Conservation (phyloP, 1,140 invertebrate genomes). For the Ephestia elutella region DNA sequence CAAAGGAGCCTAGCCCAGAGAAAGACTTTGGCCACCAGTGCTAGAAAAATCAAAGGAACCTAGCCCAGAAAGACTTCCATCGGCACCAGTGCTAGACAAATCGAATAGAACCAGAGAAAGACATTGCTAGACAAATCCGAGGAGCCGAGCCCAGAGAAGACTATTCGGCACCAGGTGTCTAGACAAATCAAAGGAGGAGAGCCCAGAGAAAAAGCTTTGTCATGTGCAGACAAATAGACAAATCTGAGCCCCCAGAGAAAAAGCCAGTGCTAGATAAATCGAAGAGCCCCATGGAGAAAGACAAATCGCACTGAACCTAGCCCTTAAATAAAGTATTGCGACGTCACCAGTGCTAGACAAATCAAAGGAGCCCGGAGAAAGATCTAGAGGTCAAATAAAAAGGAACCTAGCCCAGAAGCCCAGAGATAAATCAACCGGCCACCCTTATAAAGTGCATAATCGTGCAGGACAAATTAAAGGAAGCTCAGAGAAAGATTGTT, state of each 20-base stretch:
- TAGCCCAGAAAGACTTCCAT: too few relatives aligned
- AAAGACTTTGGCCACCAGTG: constrained; percentile 9
- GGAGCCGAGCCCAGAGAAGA: constrained; percentile 14
- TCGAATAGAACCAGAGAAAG: background rate
- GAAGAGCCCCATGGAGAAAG: too few relatives aligned
- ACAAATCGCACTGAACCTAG: too few relatives aligned
- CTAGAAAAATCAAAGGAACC: background rate
- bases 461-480: too few relatives aligned
- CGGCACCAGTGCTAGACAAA: background rate
- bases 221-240: too few relatives aligned
- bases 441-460: too few relatives aligned
- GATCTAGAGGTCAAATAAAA: too few relatives aligned
- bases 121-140: constrained; percentile 10
- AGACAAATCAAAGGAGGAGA: background rate
- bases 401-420: background rate
- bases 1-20: constrained; percentile 18
- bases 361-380: too few relatives aligned
- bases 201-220: background rate
- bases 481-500: too few relatives aligned
- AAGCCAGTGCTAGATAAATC: background rate
- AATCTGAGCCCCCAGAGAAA: background rate
- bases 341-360: too few relatives aligned
- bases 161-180: background rate
- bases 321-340: too few relatives aligned
- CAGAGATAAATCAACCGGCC: too few relatives aligned